A percentile compares a stretch with the other conserved stretches of the same genome.
Conservation (phyloP, 1,140 invertebrate species). For the Tenebrio molitor region DNA sequence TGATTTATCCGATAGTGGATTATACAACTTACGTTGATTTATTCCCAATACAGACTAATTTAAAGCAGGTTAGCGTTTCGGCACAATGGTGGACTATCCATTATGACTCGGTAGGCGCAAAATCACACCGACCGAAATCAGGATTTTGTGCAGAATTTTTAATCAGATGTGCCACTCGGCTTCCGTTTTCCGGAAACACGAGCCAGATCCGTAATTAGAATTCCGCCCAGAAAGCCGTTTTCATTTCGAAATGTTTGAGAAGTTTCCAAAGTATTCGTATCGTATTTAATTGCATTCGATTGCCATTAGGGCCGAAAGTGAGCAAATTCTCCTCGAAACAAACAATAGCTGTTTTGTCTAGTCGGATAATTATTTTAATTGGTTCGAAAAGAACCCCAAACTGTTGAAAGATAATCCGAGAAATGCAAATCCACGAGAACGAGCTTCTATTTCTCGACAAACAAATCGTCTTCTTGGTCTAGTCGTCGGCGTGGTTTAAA, state of each 20-base stretch:
- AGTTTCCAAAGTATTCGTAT: background rate
- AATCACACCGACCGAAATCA: background rate
- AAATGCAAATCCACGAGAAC: constrained; percentile 5
- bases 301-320: background rate
- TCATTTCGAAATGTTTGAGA: background rate
- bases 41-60: constrained; percentile 48
- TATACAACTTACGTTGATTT: constrained; percentile 44
- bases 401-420: constrained; percentile 4
- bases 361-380: background rate
- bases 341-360: background rate
- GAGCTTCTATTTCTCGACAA: no score
- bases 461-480: no score
- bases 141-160: background rate
- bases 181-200: no score
- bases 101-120: background rate
- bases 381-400: background rate
- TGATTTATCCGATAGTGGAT: constrained; percentile 45
- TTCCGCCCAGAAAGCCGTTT: background rate
- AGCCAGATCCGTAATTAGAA: constrained; percentile 1
- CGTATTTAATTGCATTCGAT: background rate
- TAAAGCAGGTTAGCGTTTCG: constrained; percentile 46
- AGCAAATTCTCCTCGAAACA: background rate
- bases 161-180: background rate
- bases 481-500: no score
- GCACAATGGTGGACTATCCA: constrained; percentile 14